Percentiles rank a stretch among this genome's conserved stretches.
These are phyloP conservation scores for Ranitomeya variabilis DNA, from an alignment of 2,113 vertebrate species.

Conservation along the genomic window DNA sequence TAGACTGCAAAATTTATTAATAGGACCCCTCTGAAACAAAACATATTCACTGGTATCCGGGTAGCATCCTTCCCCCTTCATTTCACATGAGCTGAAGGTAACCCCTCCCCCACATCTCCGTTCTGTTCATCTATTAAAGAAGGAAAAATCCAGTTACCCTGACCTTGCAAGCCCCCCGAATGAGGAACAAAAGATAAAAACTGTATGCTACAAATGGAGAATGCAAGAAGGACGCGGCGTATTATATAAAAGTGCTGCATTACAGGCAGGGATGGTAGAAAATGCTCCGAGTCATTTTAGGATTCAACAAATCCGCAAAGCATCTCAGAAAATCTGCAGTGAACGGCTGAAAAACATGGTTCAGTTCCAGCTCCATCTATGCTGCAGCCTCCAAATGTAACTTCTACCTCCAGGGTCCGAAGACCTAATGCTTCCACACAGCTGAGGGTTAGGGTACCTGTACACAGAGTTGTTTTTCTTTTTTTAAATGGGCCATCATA, in stretches of 20 bases:
- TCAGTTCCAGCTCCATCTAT: not conserved
- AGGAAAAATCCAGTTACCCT: not conserved
- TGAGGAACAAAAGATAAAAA: not conserved
- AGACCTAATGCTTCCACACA: too few species aligned
- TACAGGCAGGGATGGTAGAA: not conserved
- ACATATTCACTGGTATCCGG: not conserved
- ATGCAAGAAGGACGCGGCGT: not conserved
- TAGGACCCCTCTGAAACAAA: not conserved
- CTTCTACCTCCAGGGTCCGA: too few species aligned
- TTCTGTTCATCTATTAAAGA: not conserved
- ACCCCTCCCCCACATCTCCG: not conserved
- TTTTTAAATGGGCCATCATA: too few species aligned
- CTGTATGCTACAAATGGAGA: not conserved
- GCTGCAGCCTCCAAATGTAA: not conserved
- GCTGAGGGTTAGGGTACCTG: too few species aligned
- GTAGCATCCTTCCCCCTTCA: not conserved
- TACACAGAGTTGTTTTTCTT: too few species aligned
- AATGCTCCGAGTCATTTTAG: not conserved
- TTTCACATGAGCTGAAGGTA: not conserved
- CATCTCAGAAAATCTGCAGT: constrained; percentile 8
- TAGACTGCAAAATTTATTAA: not conserved
- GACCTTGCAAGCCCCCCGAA: not conserved
- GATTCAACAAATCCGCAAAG: not conserved
- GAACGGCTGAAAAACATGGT: not conserved
- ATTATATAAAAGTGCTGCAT: not conserved